Evolutionary conservation across 2,888 invertebrate genomes (phyloP), one percentile per base, ranked within the genome.

Genomic region (Trichogramma dendrolimi): DNA sequence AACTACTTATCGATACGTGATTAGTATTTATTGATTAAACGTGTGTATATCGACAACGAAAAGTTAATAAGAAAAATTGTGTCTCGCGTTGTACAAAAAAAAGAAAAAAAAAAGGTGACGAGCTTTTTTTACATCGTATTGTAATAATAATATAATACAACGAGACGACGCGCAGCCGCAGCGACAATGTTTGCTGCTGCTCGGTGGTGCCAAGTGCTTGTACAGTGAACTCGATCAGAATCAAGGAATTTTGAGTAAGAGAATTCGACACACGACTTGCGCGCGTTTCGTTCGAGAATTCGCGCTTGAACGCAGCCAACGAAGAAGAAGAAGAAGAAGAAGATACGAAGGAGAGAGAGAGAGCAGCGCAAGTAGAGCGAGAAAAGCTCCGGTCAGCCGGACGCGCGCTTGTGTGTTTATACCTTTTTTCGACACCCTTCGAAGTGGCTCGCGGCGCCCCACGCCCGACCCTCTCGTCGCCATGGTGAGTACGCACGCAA

Each of bases 171-270:
- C 27, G 27, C 27, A 27, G 27, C 27, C 27, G 27, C 27, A 27
- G 27, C 27, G 27, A 27, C 27, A 27, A 27, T 27, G 27, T 27
- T 27, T 27, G 27, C 27, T 27, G 27, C 27, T 27, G 54, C 50
- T 56, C 57, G 59, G 66, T 63, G 63, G 63, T 60, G 60, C 58
- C 27, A 63, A 62, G 61, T 63, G 60, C 57, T 63, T 48, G 11
- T 27, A 59, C 48, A 61, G 63, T 60, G 63, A 63, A 27, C 11
- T 8, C 10, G 27, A 48, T n/a, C 4, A 27, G 2, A 10, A 48
- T 8, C 11, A 48, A 14, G 27, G 49, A 48, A 14, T 48, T 10
- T 48, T 48, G 14, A 48, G 27, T n/a, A 39, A 52, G 6, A 27
- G 14, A 50, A 14, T 50, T 7, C 14, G 7, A 8, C 14, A 2